Conservation (phyloP, 2,797 vertebrate genomes). For the Peromyscus attwateri region DNA sequence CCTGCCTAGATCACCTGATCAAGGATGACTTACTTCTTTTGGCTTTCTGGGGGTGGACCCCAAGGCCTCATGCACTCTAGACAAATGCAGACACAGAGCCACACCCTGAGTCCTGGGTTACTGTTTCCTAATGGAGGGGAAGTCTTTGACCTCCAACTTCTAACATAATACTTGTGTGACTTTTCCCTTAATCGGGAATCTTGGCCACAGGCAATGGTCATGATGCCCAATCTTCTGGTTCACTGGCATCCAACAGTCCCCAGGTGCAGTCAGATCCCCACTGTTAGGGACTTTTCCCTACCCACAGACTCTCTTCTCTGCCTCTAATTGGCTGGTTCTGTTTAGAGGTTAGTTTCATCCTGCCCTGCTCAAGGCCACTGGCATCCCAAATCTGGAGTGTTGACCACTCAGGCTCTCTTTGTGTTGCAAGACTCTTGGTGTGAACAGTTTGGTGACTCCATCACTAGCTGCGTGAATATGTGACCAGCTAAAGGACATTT, state of each 20-base stretch:
- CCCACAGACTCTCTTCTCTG: background rate
- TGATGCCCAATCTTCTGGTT: background rate
- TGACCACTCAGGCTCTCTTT: background rate
- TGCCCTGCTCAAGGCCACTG: background rate
- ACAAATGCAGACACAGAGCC: background rate
- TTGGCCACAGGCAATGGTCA: background rate
- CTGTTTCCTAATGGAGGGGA: background rate
- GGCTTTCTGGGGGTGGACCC: background rate
- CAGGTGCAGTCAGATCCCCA: background rate
- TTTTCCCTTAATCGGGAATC: background rate
- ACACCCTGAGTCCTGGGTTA: background rate
- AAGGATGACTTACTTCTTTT: background rate
- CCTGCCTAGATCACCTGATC: background rate
- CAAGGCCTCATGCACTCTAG: background rate
- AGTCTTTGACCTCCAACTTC: background rate
- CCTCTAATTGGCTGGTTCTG: background rate
- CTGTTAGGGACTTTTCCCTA: background rate
- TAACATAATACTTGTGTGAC: background rate
- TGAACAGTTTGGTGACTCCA: accelerated
- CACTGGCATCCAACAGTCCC: too few relatives aligned
- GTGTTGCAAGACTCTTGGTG: background rate
- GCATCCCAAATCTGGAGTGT: background rate
- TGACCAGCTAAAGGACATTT: background rate
- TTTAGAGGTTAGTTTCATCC: background rate
- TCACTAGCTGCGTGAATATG: background rate